Base-by-base conservation (phyloP, 1,140 invertebrate species). In the Cydia pomonella region DNA sequence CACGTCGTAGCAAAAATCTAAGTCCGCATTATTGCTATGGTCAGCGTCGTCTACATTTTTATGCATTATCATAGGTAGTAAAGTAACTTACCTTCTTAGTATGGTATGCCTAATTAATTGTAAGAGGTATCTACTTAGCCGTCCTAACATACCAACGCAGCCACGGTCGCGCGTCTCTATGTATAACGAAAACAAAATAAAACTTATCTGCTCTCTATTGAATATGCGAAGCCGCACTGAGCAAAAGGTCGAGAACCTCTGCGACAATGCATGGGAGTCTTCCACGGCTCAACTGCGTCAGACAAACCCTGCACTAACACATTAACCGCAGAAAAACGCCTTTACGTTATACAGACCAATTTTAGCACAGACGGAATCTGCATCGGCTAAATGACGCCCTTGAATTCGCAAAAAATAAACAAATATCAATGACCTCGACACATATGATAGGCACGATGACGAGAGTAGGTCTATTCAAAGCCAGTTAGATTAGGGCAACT, bases 371-470 rank as follows among this genome's bases (percentile, higher is more conserved):
- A 33, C 21, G 27, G 47, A 59, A 29, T 33, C 27, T 2, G 23
- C 50, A 29, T 13, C 50, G 16, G 23, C 50, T 29, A 33, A 53
- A 27, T 29, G 47, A 73, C 77, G 88, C 87, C 89, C 90, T 92
- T 91, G 89, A 90, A 88, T 82, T 87, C 76, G 77, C 79, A 84
- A 88, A 87, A 87, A 89, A 88, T 86, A 89, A 89, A 87, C 86
- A 89, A 91, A 89, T 90, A 91, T 79, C 85, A 89, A 86, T 84
- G 89, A 90, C 90, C 90, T 91, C 90, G 88, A 83, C 86, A 90
- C 86, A 90, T 79, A 82, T 88, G 83, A 83, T 81, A 82, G 77
- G 76, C 80, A 84, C 82, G 82, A 85, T 82, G 86, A 80, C 77
- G 53, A 38, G 27, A 69, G 64, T 69, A 69, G 29, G n/a, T 82